Evolutionary conservation across 2,888 invertebrate genomes (phyloP).

Genomic region (Muschampia plurimacula): DNA sequence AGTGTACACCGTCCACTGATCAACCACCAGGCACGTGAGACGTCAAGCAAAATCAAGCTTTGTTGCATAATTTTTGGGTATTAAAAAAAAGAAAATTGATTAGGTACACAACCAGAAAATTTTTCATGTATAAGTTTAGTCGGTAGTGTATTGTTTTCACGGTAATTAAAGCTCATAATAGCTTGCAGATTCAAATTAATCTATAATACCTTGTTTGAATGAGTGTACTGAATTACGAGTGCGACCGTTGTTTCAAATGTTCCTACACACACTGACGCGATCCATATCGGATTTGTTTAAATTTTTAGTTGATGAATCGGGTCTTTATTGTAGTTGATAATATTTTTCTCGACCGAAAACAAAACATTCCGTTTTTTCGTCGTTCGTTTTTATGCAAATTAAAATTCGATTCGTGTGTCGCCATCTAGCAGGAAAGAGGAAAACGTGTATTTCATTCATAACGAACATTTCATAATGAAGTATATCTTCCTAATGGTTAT

Average conservation of each 20-base stretch:
- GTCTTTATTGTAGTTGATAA: neutral
- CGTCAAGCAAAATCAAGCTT: neutral
- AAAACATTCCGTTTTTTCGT: neutral
- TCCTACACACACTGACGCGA: neutral
- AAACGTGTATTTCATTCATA: constrained; percentile 8
- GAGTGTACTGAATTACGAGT: constrained; percentile 30
- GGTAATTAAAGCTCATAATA: neutral
- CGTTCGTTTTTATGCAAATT: neutral
- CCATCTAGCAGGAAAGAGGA: neutral
- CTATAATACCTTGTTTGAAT: constrained; percentile 1
- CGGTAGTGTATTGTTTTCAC: neutral
- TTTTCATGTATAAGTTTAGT: neutral
- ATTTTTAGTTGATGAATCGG: constrained; percentile 21
- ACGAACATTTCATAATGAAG: constrained; percentile 7
- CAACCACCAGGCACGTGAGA: neutral
- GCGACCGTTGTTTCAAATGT: constrained; percentile 28
- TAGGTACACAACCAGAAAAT: too few species aligned
- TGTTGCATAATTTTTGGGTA: neutral
- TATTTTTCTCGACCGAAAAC: neutral
- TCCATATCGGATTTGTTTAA: constrained; percentile 15
- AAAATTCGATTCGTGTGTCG: neutral
- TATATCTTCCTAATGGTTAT: constrained; percentile 12
- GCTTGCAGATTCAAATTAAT: neutral
- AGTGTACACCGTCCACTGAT: constrained; percentile 1
- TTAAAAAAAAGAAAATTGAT: neutral